A percentile compares a stretch with the other conserved stretches of the same genome.
Evolutionary conservation across 2,888 invertebrate species (phyloP).

Genomic region (Drosophila borealis): DNA sequence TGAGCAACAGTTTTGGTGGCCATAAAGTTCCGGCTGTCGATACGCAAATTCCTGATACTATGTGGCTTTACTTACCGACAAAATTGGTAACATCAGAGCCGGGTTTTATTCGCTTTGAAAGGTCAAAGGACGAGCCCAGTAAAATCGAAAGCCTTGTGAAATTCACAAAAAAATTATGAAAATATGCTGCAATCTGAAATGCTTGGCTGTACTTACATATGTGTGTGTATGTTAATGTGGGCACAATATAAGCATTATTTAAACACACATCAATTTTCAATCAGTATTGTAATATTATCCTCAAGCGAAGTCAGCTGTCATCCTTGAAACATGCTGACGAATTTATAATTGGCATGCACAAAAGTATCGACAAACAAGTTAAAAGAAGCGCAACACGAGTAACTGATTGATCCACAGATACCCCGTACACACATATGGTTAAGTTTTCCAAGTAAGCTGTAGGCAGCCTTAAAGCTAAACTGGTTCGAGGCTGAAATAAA

Average conservation of each 20-base stretch:
- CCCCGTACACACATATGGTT: not conserved
- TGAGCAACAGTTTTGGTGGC: constrained; percentile 10
- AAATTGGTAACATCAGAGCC: constrained; percentile 1
- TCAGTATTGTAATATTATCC: constrained; percentile 39
- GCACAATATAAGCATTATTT: constrained; percentile 22
- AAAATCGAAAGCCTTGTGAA: not conserved
- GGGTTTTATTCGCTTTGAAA: not conserved
- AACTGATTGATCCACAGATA: not conserved
- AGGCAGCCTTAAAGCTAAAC: no score
- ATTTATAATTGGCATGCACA: constrained; percentile 47
- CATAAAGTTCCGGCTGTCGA: constrained; percentile 4
- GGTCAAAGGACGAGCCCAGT: constrained; percentile 2
- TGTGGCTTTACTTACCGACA: constrained; percentile 1
- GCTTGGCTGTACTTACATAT: not conserved
- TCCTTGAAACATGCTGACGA: constrained; percentile 31
- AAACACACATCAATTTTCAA: constrained; percentile 41
- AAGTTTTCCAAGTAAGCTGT: no score
- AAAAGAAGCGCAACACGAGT: no score
- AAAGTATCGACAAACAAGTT: constrained; percentile 10
- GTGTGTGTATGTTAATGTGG: constrained; percentile 31
- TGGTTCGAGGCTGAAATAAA: no score
- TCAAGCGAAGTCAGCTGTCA: constrained; percentile 8
- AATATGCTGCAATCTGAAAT: constrained; percentile 10
- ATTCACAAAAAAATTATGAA: not conserved
- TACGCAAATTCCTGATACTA: not conserved